Base-by-base conservation (phyloP, 2,888 invertebrate genomes). In the Nezara viridula region DNA sequence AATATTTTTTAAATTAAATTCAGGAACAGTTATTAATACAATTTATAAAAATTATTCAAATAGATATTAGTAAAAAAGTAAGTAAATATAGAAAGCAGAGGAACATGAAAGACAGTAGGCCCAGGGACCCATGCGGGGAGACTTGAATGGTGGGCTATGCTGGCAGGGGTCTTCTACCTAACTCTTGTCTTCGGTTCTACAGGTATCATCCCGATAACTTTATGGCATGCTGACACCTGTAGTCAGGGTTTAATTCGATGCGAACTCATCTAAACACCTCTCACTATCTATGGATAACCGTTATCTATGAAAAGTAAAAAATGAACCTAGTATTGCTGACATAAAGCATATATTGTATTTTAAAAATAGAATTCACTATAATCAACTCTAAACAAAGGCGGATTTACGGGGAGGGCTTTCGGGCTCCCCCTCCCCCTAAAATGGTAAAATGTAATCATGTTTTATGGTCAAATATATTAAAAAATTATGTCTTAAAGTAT, bases 141-240 rank as follows among this genome's bases (percentile, higher is more conserved):
- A 81, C 81, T 47, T 81, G 40, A 81, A 81, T 14, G 81, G 81
- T 81, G 81, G 81, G 47, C 2, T 47, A 81, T n/a, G 40, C 81
- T 5, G n/a, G 81, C 4, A 81, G 81, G n/a, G 44, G n/a, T 73
- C 37, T 37, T 73, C 37, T 73, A 73, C 66, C 66, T 73, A 19
- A 5, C 32, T 21, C 12, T 32, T 24, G 2, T n/a, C 32, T 66
- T 66, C 5, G 14, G 66, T 14, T 16, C 66, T 66, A 32, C 66
- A 37, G 27, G 7, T 14, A 27, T 27, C 66, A 7, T 73, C 19
- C 14, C 2, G 19, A 24, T 73, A 37, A 37, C 32, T 37, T 73
- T 37, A 73, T 73, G 37, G 19, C 16, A 6, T 21, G 6, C 66
- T 60, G 60, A 27, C 60, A 27, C 37, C 21, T 37, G 6, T 37